Base-by-base conservation (phyloP, 2,888 invertebrate genomes). In the Acleris emargana region DNA sequence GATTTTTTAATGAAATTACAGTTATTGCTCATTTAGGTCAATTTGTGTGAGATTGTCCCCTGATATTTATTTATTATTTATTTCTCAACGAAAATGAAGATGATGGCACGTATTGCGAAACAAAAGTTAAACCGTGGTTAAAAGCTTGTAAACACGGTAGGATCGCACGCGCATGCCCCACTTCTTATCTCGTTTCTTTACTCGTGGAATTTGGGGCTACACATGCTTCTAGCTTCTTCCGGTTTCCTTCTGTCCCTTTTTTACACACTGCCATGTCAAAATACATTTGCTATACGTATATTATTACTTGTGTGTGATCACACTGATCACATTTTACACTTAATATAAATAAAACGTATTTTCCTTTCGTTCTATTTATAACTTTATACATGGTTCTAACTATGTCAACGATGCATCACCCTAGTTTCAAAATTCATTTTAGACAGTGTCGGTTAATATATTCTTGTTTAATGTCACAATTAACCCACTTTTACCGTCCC, bases 401-500 rank as follows among this genome's bases (percentile, higher is more conserved):
- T 61, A 38, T 57, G 61, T 64, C 66, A 57, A 51, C 66, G 66
- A 66, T 66, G 60, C 66, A 66, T 66, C 66, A 66, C 57, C 59
- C 60, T 42, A 60, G 28, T 55, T 57, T 51, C 51, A 66, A 61
- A 66, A 61, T 61, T 54, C 47, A 60, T 61, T 43, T 57, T 52
- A 22, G 51, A 57, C 57, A 52, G 57, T 52, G 57, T 61, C 57
- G 18, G 51, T 47, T 61, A 61, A 66, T 60, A 61, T 66, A 61
- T 60, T 60, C 66, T 18, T 49, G 43, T 57, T 66, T 61, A 47
- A 61, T 61, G 47, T 55, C 55, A 66, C 32, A 66, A 47, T 66
- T 66, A 66, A 66, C 66, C 66, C 57, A 61, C 55, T 57, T 66
- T 61, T 57, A 54, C 59, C 43, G 38, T 22, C 50, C 18, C 57